Conservation (phyloP, 1,140 invertebrate genomes). For the Aphis craccivora region DNA sequence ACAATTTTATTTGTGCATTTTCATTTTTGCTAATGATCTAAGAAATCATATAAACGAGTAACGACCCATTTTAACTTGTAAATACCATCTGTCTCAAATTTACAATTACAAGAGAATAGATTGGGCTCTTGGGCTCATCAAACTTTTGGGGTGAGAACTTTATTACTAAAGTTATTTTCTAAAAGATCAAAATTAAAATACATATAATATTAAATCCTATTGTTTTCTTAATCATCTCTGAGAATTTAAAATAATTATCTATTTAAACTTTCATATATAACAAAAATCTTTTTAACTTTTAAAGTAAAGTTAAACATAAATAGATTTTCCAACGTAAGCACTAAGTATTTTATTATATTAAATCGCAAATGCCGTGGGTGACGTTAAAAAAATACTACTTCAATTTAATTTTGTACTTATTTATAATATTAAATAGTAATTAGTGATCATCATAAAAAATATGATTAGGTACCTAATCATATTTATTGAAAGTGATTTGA, state of each 20-base stretch:
- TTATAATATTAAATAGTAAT: not conserved
- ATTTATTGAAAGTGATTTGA: not conserved
- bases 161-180: not conserved
- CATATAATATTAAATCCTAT: not conserved
- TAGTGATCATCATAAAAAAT: not conserved
- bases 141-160: not conserved
- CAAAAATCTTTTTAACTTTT: not conserved
- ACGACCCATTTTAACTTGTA: no score
- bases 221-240: not conserved
- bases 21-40: no score
- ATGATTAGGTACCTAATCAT: not conserved
- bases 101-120: no score
- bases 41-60: no score
- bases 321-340: not conserved
- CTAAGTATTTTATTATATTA: not conserved
- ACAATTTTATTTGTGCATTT: no score
- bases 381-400: not conserved
- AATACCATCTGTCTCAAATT: no score
- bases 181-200: not conserved
- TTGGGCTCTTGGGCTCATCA: not conserved
- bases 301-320: not conserved
- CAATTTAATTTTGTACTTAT: not conserved
- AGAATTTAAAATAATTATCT: not conserved
- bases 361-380: not conserved
- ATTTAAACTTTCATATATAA: not conserved